Conservation (phyloP, 2,113 vertebrate species). For the Hassar affinis region DNA sequence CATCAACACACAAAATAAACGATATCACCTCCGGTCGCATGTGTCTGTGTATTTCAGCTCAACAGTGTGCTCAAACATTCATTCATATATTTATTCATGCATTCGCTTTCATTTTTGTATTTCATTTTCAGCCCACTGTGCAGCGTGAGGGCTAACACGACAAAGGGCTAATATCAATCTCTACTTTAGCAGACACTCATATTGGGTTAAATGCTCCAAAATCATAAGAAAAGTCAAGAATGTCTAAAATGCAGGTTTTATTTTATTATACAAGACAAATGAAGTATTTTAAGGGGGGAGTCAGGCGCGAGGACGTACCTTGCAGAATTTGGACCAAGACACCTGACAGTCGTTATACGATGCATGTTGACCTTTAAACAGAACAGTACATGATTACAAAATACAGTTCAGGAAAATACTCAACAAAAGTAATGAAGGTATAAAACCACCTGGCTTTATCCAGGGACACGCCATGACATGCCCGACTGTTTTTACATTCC, state of each 20-base stretch:
- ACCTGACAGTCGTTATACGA: slow-evolving; percentile 84
- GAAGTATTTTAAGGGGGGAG: background rate
- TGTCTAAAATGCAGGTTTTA: background rate
- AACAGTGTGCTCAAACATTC: too few relatives aligned
- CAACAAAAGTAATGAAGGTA: background rate
- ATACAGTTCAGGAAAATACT: background rate
- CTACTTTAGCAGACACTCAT: background rate
- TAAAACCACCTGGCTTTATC: background rate
- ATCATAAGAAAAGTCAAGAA: background rate
- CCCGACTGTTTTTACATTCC: background rate
- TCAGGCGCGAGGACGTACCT: slow-evolving; percentile 70
- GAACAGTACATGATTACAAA: slow-evolving; percentile 13
- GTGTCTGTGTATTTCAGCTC: too few relatives aligned
- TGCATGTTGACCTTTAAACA: slow-evolving; percentile 77
- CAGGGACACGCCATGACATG: background rate
- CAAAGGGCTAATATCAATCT: background rate
- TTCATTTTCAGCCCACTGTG: background rate
- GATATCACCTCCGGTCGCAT: background rate
- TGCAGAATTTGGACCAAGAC: slow-evolving; percentile 93
- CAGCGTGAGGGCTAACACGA: background rate
- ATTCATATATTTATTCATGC: too few relatives aligned
- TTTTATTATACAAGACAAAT: background rate
- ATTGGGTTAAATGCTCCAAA: background rate
- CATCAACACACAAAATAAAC: background rate
- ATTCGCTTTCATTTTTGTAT: background rate